Evolutionary conservation across 2,888 invertebrate species (phyloP).

Genomic region (Prenolepis imparis): DNA sequence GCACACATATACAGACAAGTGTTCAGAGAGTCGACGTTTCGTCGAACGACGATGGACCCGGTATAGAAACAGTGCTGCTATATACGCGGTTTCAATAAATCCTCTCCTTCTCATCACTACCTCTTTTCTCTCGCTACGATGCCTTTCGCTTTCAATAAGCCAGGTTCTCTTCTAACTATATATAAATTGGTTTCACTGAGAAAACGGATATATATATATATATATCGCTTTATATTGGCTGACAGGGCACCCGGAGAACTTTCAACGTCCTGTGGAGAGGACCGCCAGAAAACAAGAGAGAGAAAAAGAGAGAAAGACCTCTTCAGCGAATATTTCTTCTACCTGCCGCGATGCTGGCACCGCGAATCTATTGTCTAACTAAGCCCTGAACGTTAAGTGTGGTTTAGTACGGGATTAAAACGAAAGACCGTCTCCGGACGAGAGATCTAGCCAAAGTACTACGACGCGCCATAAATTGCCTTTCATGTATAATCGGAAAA

Average conservation of each 20-base stretch:
- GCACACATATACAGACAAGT: background rate
- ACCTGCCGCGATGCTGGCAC: constrained; percentile 50
- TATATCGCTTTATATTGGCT: constrained; percentile 72
- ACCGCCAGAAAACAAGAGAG: constrained; percentile 61
- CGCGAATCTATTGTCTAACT: constrained; percentile 47
- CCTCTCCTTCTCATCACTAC: constrained; percentile 63
- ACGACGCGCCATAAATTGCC: background rate
- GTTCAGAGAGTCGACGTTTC: constrained; percentile 44
- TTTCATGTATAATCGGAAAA: background rate
- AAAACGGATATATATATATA: constrained; percentile 70
- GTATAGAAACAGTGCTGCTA: constrained; percentile 65
- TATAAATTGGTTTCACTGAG: constrained; percentile 69
- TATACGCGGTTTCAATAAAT: constrained; percentile 72
- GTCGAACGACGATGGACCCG: constrained; percentile 61
- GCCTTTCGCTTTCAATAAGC: constrained; percentile 72
- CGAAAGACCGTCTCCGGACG: constrained; percentile 10
- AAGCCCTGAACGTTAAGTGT: constrained; percentile 14
- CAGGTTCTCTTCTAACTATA: constrained; percentile 69
- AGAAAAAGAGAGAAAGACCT: constrained; percentile 42
- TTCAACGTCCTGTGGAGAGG: constrained; percentile 71
- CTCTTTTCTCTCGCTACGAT: constrained; percentile 56
- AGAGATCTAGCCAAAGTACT: constrained; percentile 9
- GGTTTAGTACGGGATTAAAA: constrained; percentile 32
- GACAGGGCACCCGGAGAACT: constrained; percentile 66
- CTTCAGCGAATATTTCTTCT: constrained; percentile 69